Conservation (phyloP, 2,797 vertebrate species). For the Lycodopsis pacificus region DNA sequence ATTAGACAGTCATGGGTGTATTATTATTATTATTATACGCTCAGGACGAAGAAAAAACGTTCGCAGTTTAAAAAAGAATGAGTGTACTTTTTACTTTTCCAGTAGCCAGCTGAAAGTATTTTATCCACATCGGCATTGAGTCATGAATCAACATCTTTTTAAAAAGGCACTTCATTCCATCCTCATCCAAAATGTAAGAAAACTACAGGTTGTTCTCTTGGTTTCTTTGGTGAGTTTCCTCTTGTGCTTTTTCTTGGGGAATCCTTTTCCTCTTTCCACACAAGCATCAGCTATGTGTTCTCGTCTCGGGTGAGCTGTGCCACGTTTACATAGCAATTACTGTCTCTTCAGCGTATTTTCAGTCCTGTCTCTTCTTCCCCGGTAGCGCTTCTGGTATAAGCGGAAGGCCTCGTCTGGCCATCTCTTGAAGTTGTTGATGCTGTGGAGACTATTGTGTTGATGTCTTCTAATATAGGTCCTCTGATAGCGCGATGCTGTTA, state of each 20-base stretch:
- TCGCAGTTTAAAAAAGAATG: constrained; percentile 38
- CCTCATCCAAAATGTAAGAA: constrained; percentile 59
- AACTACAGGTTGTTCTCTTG: constrained; percentile 56
- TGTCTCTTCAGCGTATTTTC: constrained; percentile 84
- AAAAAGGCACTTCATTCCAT: constrained; percentile 80
- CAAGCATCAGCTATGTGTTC: constrained; percentile 41
- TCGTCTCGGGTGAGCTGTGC: constrained; percentile 79
- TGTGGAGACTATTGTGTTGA: constrained; percentile 87
- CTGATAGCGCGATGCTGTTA: constrained; percentile 94
- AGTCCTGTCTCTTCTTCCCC: constrained; percentile 78
- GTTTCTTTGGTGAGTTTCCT: constrained; percentile 60
- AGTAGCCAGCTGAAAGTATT: constrained; percentile 80
- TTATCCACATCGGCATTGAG: constrained; percentile 61
- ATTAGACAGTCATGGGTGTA: constrained; percentile 45
- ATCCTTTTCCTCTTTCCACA: constrained; percentile 66
- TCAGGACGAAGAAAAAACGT: constrained; percentile 31
- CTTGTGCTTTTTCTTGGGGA: constrained; percentile 71
- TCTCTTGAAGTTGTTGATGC: constrained; percentile 85
- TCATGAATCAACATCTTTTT: constrained; percentile 73
- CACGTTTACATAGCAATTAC: constrained; percentile 79
- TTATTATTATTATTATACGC: constrained; percentile 38
- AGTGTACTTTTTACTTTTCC: constrained; percentile 69
- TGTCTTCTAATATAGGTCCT: constrained; percentile 90
- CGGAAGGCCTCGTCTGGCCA: constrained; percentile 84
- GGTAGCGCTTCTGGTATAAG: constrained; percentile 88